Evolutionary conservation across 1,140 invertebrate species (phyloP), one percentile per base, ranked within the genome.

Genomic region (Brachionus angularis): DNA sequence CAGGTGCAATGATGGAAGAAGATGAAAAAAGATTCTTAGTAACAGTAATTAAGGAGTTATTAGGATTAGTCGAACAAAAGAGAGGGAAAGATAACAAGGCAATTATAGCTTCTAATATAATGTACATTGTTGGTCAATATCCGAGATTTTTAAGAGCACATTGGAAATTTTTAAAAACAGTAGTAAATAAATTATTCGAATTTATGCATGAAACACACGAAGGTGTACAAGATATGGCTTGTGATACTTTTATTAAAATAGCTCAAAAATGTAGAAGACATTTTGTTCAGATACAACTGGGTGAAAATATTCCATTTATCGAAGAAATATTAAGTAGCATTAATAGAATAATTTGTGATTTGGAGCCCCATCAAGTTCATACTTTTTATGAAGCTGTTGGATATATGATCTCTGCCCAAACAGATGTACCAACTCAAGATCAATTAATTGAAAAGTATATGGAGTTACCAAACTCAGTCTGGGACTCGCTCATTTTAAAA

Each of bases 141-240:
- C 96, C 96, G 52, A 85, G 96, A 50, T 99, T 99, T 83, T 84
- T 99, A 44, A 84, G 93, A 75, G 94, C 93, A n/a, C 96, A 99
- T 83, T 99, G 96, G 96, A 95, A 96, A 81, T 99, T 99, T 83
- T 85, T 99, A n/a, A 99, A 99, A 84, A 99, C 96, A 69, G 96
- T 99, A 77, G 95, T 99, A 49, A 98, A 98, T 84, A 99, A 99
- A 84, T 84, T 99, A 34, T 99, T 99, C 84, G 96, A 99, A 84
- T 99, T 99, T 81, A 99, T 99, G 96, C 96, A 99, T 83, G 94
- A 99, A 85, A 97, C 95, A 31, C 96, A 99, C 80, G 96, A 98
- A 81, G 96, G 96, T 76, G 96, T 99, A 7, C 84, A 85, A 76
- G 94, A 98, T 78, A 99, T 99, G 96, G 96, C 96, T 62, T 99